These are phyloP conservation scores for Laticauda laticaudata DNA, from an alignment of 2,113 vertebrate species.

Conservation along the genomic window DNA sequence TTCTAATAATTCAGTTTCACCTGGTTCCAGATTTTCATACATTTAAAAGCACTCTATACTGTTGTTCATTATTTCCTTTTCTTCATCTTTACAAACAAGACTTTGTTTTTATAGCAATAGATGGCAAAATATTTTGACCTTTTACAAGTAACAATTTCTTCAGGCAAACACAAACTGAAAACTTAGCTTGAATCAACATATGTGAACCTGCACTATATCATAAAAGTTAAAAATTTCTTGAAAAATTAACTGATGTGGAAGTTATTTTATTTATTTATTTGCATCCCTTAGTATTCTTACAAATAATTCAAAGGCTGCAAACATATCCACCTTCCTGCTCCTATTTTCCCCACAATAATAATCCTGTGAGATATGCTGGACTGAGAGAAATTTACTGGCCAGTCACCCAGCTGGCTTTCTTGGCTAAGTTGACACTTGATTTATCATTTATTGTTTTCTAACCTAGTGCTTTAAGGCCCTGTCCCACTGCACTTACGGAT, in stretches of 20 bases:
- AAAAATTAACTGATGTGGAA: conserved; percentile 45
- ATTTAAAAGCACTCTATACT: background rate
- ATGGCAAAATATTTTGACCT: conserved; percentile 54
- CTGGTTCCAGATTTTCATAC: background rate
- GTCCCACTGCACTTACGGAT: no score
- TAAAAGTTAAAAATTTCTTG: conserved; percentile 48
- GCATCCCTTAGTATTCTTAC: no score
- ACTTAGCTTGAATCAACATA: conserved; percentile 36
- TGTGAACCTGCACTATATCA: conserved; percentile 45
- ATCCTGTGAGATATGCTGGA: background rate
- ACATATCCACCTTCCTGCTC: background rate
- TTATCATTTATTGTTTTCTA: background rate
- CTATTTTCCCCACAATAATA: background rate
- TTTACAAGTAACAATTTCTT: conserved; percentile 44
- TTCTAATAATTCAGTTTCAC: conserved; percentile 2
- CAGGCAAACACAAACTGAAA: conserved; percentile 62
- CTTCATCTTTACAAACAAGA: background rate
- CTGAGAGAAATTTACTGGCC: background rate
- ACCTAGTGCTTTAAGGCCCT: background rate
- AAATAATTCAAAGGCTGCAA: background rate
- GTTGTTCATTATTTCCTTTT: conserved; percentile 14
- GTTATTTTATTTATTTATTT: background rate
- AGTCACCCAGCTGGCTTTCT: background rate
- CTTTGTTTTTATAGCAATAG: conserved; percentile 18
- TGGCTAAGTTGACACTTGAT: background rate